Evolutionary conservation across 2,797 vertebrate species (phyloP).

Genomic region (Acrossocheilus wenchowensis): DNA sequence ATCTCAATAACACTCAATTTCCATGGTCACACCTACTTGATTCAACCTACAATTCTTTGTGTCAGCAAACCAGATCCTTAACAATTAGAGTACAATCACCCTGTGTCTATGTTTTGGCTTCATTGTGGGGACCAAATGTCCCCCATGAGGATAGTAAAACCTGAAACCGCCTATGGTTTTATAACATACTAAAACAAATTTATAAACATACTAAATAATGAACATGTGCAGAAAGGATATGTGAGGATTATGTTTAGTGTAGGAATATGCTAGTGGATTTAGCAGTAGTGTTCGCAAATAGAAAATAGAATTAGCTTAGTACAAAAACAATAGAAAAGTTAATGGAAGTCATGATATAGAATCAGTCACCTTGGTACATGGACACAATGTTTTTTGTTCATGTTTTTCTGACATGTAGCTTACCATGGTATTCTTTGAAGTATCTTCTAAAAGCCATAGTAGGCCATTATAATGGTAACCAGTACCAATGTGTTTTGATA

Average conservation of each 20-base stretch:
- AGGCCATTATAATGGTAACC: background rate
- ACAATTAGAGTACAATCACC: slow-evolving; percentile 4
- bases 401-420: background rate
- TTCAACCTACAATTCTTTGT: slow-evolving; percentile 2
- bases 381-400: background rate
- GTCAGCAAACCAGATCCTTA: background rate
- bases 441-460: background rate
- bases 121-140: background rate
- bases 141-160: background rate
- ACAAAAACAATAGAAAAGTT: background rate
- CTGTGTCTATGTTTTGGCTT: background rate
- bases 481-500: background rate
- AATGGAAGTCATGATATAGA: background rate
- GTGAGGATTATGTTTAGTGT: background rate
- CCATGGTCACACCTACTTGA: slow-evolving; percentile 4
- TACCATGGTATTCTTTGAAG: background rate
- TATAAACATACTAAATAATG: slow-evolving; percentile 5
- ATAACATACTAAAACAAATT: background rate
- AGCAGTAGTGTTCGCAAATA: background rate
- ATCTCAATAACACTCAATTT: slow-evolving; percentile 9
- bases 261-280: background rate
- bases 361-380: background rate
- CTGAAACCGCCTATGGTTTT: background rate
- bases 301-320: background rate
- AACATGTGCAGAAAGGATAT: background rate